Evolutionary conservation across 2,888 invertebrate species (phyloP), one percentile per base, ranked within the genome.

Genomic region (Celastrina argiolus): DNA sequence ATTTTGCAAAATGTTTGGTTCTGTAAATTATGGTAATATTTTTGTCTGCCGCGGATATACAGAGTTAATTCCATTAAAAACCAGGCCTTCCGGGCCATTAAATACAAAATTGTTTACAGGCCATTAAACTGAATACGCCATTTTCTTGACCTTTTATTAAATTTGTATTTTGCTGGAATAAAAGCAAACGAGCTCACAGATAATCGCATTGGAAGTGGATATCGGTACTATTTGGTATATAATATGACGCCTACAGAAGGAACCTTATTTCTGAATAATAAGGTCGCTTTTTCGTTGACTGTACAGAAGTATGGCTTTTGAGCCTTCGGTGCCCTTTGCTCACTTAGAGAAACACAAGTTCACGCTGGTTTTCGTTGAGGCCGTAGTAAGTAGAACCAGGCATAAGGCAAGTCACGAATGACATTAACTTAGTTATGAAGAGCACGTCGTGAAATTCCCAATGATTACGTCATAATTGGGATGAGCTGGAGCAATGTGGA

Each of bases 141-240:
- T 51, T 51, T 12, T 51, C 51, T 51, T 51, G 51, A 51, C 51
- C 51, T 51, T 51, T 51, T 22, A 5, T 22, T 51, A 51, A 51
- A 12, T 51, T 5, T 51, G 22, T 51, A 5, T 51, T 41, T 51
- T 51, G 12, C 10, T 51, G 22, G 7, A 51, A 51, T 51, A 26
- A 51, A 8, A 26, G 5, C 51, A 51, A 26, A 51, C 22, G 26
- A 51, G 51, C 12, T 22, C 5, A 18, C 18, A 6, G 12, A 1
- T 45, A 18, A 8, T 4, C 45, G 18, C 1, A 31, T 31, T 5
- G 4, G 0, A 31, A 31, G 4, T 7, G 31, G 7, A 5, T 31
- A 31, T 5, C 31, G 31, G 4, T 7, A 7, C 5, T 31, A n/a
- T n/a, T n/a, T n/a, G n/a, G n/a, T n/a, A n/a, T n/a, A n/a, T n/a